Evolutionary conservation across 2,888 invertebrate species (phyloP), one percentile per base, ranked within the genome.

Genomic region (Villa cingulata): DNA sequence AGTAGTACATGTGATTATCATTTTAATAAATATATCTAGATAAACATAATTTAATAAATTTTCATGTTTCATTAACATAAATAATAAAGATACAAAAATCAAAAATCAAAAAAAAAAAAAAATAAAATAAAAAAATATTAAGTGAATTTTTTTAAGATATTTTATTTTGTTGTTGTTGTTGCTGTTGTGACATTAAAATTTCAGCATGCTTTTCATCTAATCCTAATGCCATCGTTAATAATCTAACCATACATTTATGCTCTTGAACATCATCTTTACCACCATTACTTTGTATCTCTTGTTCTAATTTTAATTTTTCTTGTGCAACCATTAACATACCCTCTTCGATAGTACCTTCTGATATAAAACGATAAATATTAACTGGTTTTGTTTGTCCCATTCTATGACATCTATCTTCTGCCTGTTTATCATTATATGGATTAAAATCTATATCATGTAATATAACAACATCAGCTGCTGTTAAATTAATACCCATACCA

Each of bases 361-460:
- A 81, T 51, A 97, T 74, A 44, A 96, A 72, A 57, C 92, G 77
- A 65, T 88, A 83, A 51, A 96, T 87, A 37, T 75, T 80, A 9
- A 97, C 96, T 0, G 87, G 84, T 54, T 86, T 84, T 2, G 74
- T 78, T 62, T 85, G 84, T 0, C 84, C 84, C 77, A 85, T 78
- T 27, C 84, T 72, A 63, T 85, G 84, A 63, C 83, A 83, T 53
- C 84, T 74, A 71, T 97, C 96, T 66, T 96, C 95, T 0, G 96
- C 96, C 70, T 95, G 94, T 68, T 94, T 95, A 67, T 97, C 96
- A 66, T 96, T 96, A 70, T 96, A 95, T 0, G 96, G 96, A 72
- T 97, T 97, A 67, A 92, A 95, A 73, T 97, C 97, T 44, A 96
- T 90, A 63, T 97, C 97, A 66, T 97, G 95, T 54, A 97, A 84